Percentiles rank a stretch among this genome's conserved stretches.
Conservation (phyloP, 2,113 vertebrate species). For the Pyrgilauda ruficollis region DNA sequence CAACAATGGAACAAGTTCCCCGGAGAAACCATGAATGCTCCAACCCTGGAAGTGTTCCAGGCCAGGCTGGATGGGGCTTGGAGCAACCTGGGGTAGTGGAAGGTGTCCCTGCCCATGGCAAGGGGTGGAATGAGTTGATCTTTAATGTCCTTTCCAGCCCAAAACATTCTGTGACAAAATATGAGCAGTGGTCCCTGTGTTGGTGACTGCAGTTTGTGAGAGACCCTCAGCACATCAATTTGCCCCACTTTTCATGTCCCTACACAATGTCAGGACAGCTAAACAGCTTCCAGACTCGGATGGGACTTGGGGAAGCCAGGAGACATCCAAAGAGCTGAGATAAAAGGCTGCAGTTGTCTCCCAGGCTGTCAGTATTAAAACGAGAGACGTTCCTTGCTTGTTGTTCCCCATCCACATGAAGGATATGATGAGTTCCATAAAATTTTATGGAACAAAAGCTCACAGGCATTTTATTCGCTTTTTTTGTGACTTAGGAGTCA, state of each 20-base stretch:
- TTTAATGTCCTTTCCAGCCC: background rate
- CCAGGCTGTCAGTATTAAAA: background rate
- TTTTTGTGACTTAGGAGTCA: background rate
- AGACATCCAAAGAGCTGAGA: background rate
- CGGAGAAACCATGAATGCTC: background rate
- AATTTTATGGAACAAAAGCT: background rate
- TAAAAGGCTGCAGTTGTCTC: background rate
- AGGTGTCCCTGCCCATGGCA: background rate
- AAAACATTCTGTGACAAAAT: background rate
- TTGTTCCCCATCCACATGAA: background rate
- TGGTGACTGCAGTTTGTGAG: background rate
- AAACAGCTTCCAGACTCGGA: background rate
- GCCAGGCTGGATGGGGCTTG: background rate
- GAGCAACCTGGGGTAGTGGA: background rate
- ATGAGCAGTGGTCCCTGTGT: background rate
- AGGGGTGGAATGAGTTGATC: background rate
- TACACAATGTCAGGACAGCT: background rate
- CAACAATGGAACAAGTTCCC: background rate
- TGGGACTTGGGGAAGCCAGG: background rate
- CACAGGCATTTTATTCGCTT: accelerated
- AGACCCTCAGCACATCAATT: background rate
- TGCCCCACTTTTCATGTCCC: background rate
- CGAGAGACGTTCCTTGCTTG: accelerated
- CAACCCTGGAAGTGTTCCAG: background rate
- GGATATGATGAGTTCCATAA: background rate